phyloP scores from a whole-genome alignment of 2,113 vertebrate species.

The Triplophysa siluroides region DNA sequence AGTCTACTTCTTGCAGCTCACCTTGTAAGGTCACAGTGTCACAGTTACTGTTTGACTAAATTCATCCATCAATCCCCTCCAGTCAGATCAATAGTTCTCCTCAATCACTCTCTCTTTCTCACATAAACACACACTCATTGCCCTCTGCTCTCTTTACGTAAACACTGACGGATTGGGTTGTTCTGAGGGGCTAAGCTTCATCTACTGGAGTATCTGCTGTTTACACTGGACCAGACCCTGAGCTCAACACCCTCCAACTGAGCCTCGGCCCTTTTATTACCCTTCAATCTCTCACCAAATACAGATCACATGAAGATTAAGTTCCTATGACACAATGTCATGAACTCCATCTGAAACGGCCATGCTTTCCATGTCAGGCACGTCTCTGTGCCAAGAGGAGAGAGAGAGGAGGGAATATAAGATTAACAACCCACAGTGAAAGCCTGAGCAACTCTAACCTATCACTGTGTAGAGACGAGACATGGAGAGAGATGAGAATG shows the following conservation, averaged over 20 bases:
- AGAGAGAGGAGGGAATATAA: neutral
- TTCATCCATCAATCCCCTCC: constrained; percentile 44
- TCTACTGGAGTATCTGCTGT: constrained; percentile 14
- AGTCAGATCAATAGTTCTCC: constrained; percentile 30
- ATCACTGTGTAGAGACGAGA: neutral
- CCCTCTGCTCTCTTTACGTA: constrained; percentile 63
- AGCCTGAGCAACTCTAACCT: neutral
- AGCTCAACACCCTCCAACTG: neutral
- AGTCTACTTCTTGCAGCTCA: neutral
- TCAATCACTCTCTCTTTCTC: constrained; percentile 30
- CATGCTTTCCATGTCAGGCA: neutral
- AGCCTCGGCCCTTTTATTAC: constrained; percentile 26
- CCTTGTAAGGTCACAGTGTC: neutral
- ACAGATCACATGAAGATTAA: neutral
- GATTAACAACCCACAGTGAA: neutral
- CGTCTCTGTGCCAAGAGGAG: neutral
- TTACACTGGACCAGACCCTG: constrained; percentile 28
- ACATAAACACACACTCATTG: constrained; percentile 27
- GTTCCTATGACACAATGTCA: neutral
- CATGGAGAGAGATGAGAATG: neutral
- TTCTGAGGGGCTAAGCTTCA: constrained; percentile 56
- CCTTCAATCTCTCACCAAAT: constrained; percentile 27
- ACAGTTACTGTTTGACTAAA: neutral
- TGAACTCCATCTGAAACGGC: neutral
- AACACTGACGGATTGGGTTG: constrained; percentile 65